Evolutionary conservation across 2,797 vertebrate species (phyloP).

Genomic region (Clarias platycephalus): DNA sequence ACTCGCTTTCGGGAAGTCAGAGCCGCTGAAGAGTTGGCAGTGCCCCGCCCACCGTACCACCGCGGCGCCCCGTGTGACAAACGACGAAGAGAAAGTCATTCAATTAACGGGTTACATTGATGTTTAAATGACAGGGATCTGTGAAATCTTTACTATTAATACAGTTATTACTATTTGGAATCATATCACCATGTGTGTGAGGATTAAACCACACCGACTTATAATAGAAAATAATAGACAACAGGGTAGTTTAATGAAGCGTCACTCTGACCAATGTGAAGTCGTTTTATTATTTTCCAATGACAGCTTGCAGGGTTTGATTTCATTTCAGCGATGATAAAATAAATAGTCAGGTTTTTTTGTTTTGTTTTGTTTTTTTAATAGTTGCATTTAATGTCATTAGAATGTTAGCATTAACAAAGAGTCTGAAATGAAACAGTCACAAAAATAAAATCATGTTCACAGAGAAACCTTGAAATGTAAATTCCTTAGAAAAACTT

Average conservation of each 20-base stretch:
- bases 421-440: background rate
- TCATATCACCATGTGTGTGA: background rate
- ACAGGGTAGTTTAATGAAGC: background rate
- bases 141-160: background rate
- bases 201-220: background rate
- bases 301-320: too few relatives aligned
- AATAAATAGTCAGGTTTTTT: too few relatives aligned
- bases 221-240: background rate
- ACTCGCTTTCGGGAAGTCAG: conserved; percentile 46
- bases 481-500: background rate
- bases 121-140: background rate
- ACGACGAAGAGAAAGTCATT: too few relatives aligned
- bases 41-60: background rate
- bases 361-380: too few relatives aligned
- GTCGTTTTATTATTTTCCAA: background rate
- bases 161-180: background rate
- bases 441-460: background rate
- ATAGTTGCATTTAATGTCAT: background rate
- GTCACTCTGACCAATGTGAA: background rate
- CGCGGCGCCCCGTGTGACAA: background rate
- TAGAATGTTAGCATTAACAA: background rate
- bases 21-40: conserved; percentile 4
- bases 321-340: too few relatives aligned
- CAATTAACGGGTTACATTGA: background rate
- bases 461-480: background rate